phyloP scores from a whole-genome alignment of 2,797 vertebrate genomes.

The Synanceia verrucosa region DNA sequence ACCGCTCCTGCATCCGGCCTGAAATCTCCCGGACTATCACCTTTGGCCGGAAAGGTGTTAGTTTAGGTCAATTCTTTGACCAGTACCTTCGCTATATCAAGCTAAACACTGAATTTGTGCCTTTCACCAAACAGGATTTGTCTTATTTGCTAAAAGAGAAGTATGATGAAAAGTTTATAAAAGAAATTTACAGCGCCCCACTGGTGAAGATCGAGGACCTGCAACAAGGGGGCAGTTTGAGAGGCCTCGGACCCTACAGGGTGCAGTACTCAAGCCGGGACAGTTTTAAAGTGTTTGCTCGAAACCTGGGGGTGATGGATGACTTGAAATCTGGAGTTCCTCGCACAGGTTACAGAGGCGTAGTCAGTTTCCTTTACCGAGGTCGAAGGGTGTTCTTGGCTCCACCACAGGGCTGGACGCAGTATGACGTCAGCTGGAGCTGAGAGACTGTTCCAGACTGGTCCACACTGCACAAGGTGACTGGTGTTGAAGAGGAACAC shows the following conservation, averaged over 20 bases:
- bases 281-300: conserved; percentile 92
- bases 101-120: conserved; percentile 93
- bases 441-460: conserved; percentile 67
- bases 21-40: conserved; percentile 95
- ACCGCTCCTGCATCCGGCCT: conserved; percentile 90
- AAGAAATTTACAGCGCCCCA: conserved; percentile 84
- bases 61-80: conserved; percentile 96
- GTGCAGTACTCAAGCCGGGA: conserved; percentile 91
- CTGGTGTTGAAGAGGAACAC: conserved; percentile 44
- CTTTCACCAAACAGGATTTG: conserved; percentile 90
- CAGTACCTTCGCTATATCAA: conserved; percentile 95
- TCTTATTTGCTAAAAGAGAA: conserved; percentile 86
- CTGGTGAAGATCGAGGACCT: conserved; percentile 87
- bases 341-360: conserved; percentile 91
- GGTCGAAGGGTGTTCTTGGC: conserved; percentile 92
- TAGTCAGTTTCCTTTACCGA: conserved; percentile 89
- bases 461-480: not conserved
- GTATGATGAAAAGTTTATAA: conserved; percentile 85
- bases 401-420: conserved; percentile 88
- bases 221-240: conserved; percentile 76
- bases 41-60: conserved; percentile 94
- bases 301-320: conserved; percentile 93
- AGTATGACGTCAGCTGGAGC: conserved; percentile 93
- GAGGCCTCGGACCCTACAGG: conserved; percentile 82
- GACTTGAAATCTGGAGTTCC: conserved; percentile 96